Evolutionary conservation across 1,140 invertebrate species (phyloP).

Genomic region (Drosophila truncata): DNA sequence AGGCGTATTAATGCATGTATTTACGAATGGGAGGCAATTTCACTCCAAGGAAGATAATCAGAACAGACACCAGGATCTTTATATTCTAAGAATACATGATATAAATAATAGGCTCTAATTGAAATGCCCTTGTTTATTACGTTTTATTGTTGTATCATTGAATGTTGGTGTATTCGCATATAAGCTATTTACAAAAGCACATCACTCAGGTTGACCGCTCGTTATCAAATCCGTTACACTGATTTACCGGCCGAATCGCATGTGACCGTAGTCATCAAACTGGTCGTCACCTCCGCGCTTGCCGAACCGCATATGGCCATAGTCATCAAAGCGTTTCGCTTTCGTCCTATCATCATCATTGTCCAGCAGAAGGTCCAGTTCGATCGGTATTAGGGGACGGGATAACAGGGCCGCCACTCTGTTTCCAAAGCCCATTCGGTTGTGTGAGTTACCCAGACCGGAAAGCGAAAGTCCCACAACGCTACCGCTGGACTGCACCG

Average conservation of each 20-base stretch:
- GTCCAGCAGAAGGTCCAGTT: slow-evolving; percentile 84
- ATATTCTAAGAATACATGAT: neutral
- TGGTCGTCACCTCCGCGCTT: slow-evolving; percentile 86
- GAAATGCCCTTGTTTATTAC: slow-evolving; percentile 8
- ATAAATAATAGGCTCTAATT: neutral
- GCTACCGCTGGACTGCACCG: slow-evolving; percentile 8
- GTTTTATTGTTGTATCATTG: neutral
- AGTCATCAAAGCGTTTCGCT: slow-evolving; percentile 88
- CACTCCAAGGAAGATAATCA: neutral
- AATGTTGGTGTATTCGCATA: neutral
- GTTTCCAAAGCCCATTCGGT: slow-evolving; percentile 27
- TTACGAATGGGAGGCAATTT: neutral
- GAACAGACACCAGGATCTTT: neutral
- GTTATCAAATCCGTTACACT: neutral
- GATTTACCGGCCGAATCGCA: slow-evolving; percentile 86
- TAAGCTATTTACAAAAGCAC: slow-evolving; percentile 20
- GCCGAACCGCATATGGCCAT: slow-evolving; percentile 88
- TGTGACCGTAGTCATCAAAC: slow-evolving; percentile 89
- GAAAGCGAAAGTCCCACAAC: slow-evolving; percentile 5
- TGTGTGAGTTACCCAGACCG: slow-evolving; percentile 28
- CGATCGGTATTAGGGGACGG: slow-evolving; percentile 51
- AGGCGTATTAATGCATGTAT: no score
- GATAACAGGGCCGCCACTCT: slow-evolving; percentile 46
- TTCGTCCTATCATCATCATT: slow-evolving; percentile 86
- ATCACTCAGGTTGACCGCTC: neutral